Conservation (phyloP, 64 coral and sea anemone genomes). For the Montipora cactus region DNA sequence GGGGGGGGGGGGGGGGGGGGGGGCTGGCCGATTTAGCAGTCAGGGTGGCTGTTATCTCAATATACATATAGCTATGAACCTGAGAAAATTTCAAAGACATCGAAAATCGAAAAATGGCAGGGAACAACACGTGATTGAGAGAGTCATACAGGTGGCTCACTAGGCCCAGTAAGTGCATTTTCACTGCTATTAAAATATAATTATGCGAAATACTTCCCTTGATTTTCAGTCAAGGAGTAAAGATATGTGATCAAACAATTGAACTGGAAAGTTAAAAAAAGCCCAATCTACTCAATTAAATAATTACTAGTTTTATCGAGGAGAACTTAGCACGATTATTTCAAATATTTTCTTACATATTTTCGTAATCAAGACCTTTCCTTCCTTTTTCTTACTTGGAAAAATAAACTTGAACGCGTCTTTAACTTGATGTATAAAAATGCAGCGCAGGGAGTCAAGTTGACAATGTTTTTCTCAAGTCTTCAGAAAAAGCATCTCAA, state of each 20-base stretch:
- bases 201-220: neutral
- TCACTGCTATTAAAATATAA: neutral
- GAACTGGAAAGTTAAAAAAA: neutral
- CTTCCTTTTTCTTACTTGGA: no score
- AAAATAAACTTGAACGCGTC: no score
- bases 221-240: neutral
- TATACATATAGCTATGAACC: no score
- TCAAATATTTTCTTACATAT: neutral
- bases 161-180: neutral
- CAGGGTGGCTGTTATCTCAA: no score
- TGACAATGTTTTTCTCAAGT: neutral
- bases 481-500: neutral
- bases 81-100: no score
- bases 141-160: neutral
- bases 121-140: neutral
- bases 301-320: neutral
- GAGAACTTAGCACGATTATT: neutral
- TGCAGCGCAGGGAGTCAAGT: neutral
- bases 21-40: no score
- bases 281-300: neutral
- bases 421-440: no score
- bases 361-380: no score
- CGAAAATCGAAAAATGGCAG: no score
- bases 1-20: no score
- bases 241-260: neutral